Conservation (phyloP, 2,113 vertebrate species). For the Scytalopus superciliaris region DNA sequence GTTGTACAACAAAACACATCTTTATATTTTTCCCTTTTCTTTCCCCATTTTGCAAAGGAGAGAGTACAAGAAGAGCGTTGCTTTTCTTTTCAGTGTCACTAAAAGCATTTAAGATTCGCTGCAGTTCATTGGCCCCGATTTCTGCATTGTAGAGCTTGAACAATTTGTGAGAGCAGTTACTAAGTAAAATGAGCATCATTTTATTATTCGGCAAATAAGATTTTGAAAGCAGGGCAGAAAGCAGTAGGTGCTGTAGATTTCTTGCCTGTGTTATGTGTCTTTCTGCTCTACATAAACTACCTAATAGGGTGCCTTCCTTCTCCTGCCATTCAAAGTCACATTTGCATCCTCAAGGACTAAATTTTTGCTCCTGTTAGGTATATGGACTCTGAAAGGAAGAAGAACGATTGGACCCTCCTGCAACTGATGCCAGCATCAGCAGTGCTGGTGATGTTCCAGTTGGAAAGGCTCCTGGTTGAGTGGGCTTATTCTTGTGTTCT, state of each 20-base stretch:
- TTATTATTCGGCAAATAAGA: not conserved
- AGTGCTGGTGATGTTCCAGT: not conserved
- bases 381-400: not conserved
- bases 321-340: not conserved
- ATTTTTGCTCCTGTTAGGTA: not conserved
- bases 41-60: not conserved
- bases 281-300: accelerated
- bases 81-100: not conserved
- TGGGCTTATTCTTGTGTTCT: not conserved
- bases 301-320: accelerated
- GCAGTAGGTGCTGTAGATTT: accelerated
- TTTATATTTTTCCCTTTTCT: not conserved
- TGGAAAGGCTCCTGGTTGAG: not conserved
- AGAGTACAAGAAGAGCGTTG: not conserved
- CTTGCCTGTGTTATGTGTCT: accelerated
- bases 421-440: not conserved
- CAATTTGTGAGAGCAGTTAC: not conserved
- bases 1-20: not conserved
- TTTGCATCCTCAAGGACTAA: not conserved
- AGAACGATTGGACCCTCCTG: not conserved
- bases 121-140: not conserved
- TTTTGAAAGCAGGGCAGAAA: not conserved
- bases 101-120: not conserved
- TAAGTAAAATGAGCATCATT: not conserved
- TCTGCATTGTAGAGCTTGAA: not conserved